Evolutionary conservation across 1,140 invertebrate species (phyloP).

Genomic region (Micrasema minimum): DNA sequence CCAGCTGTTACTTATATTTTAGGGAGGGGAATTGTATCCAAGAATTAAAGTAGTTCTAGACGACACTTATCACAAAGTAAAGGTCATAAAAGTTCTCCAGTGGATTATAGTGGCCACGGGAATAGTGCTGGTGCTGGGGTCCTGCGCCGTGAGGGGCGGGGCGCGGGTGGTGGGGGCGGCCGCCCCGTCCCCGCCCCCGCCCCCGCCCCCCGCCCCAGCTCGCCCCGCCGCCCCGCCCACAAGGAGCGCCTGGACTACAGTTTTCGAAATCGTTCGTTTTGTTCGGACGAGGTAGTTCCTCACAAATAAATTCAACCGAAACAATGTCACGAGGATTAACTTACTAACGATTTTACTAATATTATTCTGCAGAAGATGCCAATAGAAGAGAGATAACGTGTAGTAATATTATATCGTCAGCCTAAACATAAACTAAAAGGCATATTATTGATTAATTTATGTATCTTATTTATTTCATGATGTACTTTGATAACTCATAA

Average conservation of each 20-base stretch:
- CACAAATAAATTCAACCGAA: constrained; percentile 43
- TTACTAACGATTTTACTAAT: background rate
- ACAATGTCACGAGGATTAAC: no score
- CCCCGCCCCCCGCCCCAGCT: background rate
- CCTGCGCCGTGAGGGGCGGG: constrained; percentile 40
- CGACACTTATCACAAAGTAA: constrained; percentile 56
- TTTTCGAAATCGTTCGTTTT: constrained; percentile 43
- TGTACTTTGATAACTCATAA: no score
- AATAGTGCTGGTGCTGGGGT: constrained; percentile 50
- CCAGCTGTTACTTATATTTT: no score
- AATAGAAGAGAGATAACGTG: background rate
- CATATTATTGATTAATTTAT: no score
- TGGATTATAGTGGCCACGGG: constrained; percentile 59
- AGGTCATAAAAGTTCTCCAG: constrained; percentile 57
- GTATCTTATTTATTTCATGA: no score
- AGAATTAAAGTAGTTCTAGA: constrained; percentile 56
- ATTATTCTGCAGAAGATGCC: background rate
- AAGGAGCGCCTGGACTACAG: constrained; percentile 27
- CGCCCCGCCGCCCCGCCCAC: constrained; percentile 22
- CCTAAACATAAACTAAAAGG: no score
- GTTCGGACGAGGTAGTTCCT: constrained; percentile 28
- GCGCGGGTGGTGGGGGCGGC: constrained; percentile 44
- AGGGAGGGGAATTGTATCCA: constrained; percentile 60
- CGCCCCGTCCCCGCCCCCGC: constrained; percentile 23
- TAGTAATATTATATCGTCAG: no score